A percentile compares a stretch with the other conserved stretches of the same genome.
phyloP scores from a whole-genome alignment of 2,888 invertebrate species.

The Cerastis leucographa region DNA sequence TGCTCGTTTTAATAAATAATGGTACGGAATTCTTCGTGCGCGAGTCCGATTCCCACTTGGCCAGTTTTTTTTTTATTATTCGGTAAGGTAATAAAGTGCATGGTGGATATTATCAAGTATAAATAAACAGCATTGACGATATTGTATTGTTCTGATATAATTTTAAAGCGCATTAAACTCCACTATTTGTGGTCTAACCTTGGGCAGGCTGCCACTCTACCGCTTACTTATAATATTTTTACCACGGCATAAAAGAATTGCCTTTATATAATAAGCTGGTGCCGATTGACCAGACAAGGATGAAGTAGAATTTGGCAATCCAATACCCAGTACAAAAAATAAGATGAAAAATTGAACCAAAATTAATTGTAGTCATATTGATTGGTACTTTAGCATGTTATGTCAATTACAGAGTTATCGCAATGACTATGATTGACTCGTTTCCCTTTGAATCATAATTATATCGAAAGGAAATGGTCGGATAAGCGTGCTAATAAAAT shows the following conservation, averaged over 20 bases:
- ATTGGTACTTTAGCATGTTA: not conserved
- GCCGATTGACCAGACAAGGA: not conserved
- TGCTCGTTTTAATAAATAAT: too few relatives aligned
- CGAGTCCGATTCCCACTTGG: too few relatives aligned
- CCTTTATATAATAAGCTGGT: not conserved
- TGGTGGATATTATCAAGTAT: not conserved
- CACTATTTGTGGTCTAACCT: not conserved
- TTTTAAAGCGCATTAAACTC: not conserved
- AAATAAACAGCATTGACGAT: not conserved
- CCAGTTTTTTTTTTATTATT: too few relatives aligned
- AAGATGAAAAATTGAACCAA: not conserved
- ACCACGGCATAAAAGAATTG: not conserved
- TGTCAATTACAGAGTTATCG: conserved; percentile 15
- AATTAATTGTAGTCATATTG: not conserved
- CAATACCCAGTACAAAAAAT: not conserved
- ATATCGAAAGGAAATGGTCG: conserved; percentile 23
- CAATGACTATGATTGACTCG: not conserved
- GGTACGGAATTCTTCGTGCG: too few relatives aligned
- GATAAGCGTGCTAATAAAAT: conserved; percentile 37
- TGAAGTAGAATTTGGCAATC: not conserved
- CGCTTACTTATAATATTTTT: not conserved
- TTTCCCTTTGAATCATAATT: conserved; percentile 44
- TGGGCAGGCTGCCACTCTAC: not conserved
- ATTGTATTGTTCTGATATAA: not conserved
- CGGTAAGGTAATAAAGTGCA: not conserved